Evolutionary conservation across 2,113 vertebrate genomes (phyloP), one percentile per base, ranked within the genome.

Genomic region (Sceloporus tristichus): DNA sequence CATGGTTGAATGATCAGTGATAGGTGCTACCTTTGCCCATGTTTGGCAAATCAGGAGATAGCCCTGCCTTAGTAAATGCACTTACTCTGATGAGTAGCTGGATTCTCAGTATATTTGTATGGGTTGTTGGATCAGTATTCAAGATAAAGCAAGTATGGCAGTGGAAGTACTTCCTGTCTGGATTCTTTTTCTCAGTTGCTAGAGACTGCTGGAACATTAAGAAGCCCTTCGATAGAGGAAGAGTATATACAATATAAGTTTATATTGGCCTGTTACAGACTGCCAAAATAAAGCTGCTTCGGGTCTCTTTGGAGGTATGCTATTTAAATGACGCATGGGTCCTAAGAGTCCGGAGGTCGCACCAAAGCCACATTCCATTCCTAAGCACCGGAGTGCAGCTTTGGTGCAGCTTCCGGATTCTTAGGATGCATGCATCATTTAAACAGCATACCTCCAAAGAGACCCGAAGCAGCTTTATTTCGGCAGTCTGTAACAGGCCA

Each of bases 131-230:
- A 21, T 79, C 53, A 71, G 29, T 14, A 62, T 62, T 9, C 29
- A 59, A 29, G n/a, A 6, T 27, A 68, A 82, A 42, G 13, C 2
- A 56, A 16, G 78, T 56, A 59, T 56, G 56, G 78, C 53, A 79
- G 18, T 79, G 29, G 34, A 84, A 71, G n/a, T 75, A 19, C 19
- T 84, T n/a, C n/a, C 19, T 74, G 19, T 85, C 84, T 77, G 74
- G 23, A 4, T 77, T 85, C 21, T 82, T 5, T 88, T 76, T 76
- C 40, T 53, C 27, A 53, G 13, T 68, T 82, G 68, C 10, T 88
- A 40, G n/a, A 73, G 23, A 29, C 38, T 70, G 25, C 6, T n/a
- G 59, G 34, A 68, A 84, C 13, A 9, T 71, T 88, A 75, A 62
- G 68, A 38, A 77, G 21, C 62, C 54, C 40, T 82, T 78, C 70